Base-by-base conservation (phyloP, 2,888 invertebrate genomes). In the Callinectes sapidus region DNA sequence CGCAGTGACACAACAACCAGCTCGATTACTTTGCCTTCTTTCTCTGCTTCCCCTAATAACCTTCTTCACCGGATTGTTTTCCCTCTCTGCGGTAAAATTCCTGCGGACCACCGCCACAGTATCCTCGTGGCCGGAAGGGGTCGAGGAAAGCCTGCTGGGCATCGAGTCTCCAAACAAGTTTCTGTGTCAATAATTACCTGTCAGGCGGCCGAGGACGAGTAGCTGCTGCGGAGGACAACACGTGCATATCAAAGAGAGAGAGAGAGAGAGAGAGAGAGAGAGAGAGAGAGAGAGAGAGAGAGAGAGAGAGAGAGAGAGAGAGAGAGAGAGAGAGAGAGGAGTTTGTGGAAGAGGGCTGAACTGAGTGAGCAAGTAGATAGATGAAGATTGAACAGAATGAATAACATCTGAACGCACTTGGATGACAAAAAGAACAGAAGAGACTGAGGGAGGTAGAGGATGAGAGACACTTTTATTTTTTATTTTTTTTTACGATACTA, bases 61-160 rank as follows among this genome's bases (percentile, higher is more conserved):
- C 71, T 71, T 71, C 71, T 71, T 10, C n/a, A 23, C 23, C 28
- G 71, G 16, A 71, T 71, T 71, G n/a, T 71, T 71, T 23, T 61
- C 61, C 61, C 23, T 39, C 23, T 61, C 10, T 71, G n/a, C 10
- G 71, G 71, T 23, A 71, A 71, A 71, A 71, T 71, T 61, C 23
- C 61, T 61, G 61, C 18, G 16, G 61, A 16, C 61, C 61, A 61
- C 61, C 61, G 71, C 10, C 28, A n/a, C 10, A 23, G 6, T 71
- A 18, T 71, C 71, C 71, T 71, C 71, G 71, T n/a, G 71, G 71
- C 71, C n/a, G 71, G 71, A 71, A 71, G 71, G 10, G 71, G 71
- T 71, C 71, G 71, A 71, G 71, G 71, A 71, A n/a, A 71, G 71
- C 71, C 71, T 71, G n/a, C 71, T n/a, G 71, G 71, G 71, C 71